These are phyloP conservation scores for Leucoraja erinaceus DNA, from an alignment of 2,113 vertebrate species.

Conservation along the genomic window DNA sequence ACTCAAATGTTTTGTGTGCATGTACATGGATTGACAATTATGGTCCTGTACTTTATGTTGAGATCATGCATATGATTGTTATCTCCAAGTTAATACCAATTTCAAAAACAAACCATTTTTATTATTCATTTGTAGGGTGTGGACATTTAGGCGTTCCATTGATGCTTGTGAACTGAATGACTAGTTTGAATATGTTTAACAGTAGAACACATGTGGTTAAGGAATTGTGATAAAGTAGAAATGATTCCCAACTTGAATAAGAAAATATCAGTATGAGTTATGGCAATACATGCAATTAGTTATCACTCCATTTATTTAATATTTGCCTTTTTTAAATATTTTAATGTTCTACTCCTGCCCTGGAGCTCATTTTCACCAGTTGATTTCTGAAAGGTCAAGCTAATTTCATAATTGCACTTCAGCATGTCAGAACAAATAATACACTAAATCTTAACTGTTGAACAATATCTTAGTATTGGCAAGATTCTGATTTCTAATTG, in stretches of 20 bases:
- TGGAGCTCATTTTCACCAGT: not conserved
- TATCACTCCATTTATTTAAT: not conserved
- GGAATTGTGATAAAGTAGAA: not conserved
- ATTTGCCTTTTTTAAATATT: not conserved
- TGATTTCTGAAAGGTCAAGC: not conserved
- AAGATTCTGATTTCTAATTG: not conserved
- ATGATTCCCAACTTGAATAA: not conserved
- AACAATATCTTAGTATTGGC: not conserved
- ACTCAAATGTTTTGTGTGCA: not conserved
- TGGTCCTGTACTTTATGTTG: not conserved
- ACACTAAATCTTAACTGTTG: not conserved
- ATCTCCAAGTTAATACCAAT: not conserved
- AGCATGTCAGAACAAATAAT: not conserved
- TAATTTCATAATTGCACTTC: not conserved
- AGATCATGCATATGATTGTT: not conserved
- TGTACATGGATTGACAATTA: not conserved
- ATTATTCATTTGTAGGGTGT: not conserved
- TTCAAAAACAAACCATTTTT: not conserved
- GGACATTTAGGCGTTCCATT: no score
- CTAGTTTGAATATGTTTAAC: no score
- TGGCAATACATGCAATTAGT: not conserved
- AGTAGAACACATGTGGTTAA: no score
- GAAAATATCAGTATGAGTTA: not conserved
- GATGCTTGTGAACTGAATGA: no score
- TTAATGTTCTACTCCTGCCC: not conserved